A percentile compares a stretch with the other conserved stretches of the same genome.
phyloP scores from a whole-genome alignment of 2,888 invertebrate species.

The Rhimphoctona megacephalus region DNA sequence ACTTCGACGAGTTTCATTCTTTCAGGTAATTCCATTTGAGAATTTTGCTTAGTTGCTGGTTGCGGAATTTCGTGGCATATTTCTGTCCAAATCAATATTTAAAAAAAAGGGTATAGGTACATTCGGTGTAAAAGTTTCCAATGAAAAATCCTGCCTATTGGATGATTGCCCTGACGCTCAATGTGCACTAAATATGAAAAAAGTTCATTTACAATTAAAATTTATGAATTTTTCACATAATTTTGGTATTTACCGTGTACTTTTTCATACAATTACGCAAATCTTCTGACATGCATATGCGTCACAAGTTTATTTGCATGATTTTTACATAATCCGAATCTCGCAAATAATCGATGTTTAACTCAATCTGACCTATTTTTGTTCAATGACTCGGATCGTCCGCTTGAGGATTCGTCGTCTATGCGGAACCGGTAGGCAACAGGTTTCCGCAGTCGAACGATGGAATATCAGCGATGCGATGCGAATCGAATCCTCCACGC shows the following conservation, averaged over 20 bases:
- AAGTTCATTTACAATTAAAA: neutral
- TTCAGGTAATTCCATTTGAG: too few species aligned
- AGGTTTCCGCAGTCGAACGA: conserved; percentile 74
- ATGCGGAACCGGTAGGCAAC: conserved; percentile 72
- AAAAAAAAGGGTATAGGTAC: too few species aligned
- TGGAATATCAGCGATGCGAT: conserved; percentile 68
- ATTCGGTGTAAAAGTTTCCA: too few species aligned
- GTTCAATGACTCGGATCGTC: conserved; percentile 37
- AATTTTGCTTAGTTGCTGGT: too few species aligned
- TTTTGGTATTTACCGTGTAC: neutral
- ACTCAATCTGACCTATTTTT: neutral
- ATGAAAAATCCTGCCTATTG: too few species aligned
- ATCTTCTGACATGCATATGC: neutral
- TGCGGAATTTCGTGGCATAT: too few species aligned
- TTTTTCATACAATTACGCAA: neutral
- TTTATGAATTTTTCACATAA: neutral
- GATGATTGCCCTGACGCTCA: too few species aligned
- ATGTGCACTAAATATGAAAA: too few species aligned
- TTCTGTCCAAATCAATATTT: too few species aligned
- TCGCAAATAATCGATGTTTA: neutral
- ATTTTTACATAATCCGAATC: neutral
- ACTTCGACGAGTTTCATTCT: too few species aligned
- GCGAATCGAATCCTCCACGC: conserved; percentile 71
- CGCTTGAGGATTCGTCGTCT: conserved; percentile 57
- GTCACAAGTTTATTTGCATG: too few species aligned